Conservation (phyloP, 92 coral and sea anemone genomes). For the Actinostola sp. region DNA sequence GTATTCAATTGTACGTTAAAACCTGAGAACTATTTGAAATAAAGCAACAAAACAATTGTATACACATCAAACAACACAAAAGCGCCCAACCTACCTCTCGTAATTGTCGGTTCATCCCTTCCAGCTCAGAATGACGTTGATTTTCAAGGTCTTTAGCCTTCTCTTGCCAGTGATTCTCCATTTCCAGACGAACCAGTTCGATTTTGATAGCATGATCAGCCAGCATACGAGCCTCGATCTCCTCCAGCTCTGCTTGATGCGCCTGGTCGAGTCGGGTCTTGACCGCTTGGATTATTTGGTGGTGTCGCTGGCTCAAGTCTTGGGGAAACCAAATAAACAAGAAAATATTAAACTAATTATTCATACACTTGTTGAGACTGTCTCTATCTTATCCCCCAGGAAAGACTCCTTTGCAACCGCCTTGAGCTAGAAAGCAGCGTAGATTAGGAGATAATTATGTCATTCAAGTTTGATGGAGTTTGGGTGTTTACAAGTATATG, state of each 20-base stretch:
- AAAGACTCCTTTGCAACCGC: no score
- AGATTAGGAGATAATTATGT: no score
- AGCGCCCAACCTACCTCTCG: constrained; percentile 47
- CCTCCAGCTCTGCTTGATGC: constrained; percentile 87
- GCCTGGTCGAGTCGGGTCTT: constrained; percentile 79
- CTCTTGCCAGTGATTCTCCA: constrained; percentile 80
- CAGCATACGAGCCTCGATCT: constrained; percentile 80
- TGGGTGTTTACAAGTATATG: no score
- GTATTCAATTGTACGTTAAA: no score
- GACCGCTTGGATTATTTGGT: constrained; percentile 79
- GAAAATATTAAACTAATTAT: background rate
- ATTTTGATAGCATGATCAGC: constrained; percentile 92
- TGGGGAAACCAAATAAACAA: no score
- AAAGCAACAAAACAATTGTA: background rate
- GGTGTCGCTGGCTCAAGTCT: constrained; percentile 89
- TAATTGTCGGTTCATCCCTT: constrained; percentile 46
- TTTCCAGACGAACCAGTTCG: constrained; percentile 83
- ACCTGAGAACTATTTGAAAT: no score
- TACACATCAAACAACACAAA: background rate
- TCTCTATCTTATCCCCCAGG: no score
- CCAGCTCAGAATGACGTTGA: constrained; percentile 53
- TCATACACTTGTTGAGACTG: no score
- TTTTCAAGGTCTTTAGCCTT: constrained; percentile 64
- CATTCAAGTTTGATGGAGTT: no score
- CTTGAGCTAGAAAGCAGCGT: no score